These are phyloP conservation scores for Frankliniella intonsa DNA, from an alignment of 2,888 invertebrate species.

Conservation along the genomic window DNA sequence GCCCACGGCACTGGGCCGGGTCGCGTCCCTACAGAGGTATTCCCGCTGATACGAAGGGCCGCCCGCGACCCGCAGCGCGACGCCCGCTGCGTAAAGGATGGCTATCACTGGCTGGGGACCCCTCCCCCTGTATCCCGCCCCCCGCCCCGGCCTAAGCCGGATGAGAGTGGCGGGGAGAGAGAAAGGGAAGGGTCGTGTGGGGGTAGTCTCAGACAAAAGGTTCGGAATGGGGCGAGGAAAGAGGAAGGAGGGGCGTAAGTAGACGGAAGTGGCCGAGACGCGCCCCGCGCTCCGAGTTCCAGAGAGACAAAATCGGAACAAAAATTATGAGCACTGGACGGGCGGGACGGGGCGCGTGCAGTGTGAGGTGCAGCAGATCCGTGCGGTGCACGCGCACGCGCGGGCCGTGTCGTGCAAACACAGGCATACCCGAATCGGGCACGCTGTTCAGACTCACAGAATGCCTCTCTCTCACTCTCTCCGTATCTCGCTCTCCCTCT, in stretches of 20 bases:
- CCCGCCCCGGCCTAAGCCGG: background rate
- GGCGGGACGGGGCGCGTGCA: background rate
- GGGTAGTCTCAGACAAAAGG: background rate
- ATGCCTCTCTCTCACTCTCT: conserved; percentile 19
- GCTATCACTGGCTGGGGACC: background rate
- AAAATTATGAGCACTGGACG: background rate
- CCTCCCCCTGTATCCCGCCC: no score
- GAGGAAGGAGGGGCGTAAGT: background rate
- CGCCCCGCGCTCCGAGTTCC: background rate
- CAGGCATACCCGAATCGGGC: background rate
- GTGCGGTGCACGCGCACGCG: background rate
- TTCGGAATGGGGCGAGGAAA: background rate
- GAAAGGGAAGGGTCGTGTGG: background rate
- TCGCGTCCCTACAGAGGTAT: conserved; percentile 2
- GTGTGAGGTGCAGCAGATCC: background rate
- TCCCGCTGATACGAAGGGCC: background rate
- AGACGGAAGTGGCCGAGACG: background rate
- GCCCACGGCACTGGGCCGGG: background rate
- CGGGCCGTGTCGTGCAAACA: background rate
- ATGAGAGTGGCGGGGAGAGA: conserved; percentile 27
- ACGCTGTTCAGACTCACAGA: background rate
- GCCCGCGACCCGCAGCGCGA: background rate
- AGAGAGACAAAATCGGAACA: background rate
- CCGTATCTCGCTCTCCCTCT: conserved; percentile 27
- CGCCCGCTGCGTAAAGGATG: background rate